Evolutionary conservation across 2,888 invertebrate genomes (phyloP).

Genomic region (Odontocolon sp.): DNA sequence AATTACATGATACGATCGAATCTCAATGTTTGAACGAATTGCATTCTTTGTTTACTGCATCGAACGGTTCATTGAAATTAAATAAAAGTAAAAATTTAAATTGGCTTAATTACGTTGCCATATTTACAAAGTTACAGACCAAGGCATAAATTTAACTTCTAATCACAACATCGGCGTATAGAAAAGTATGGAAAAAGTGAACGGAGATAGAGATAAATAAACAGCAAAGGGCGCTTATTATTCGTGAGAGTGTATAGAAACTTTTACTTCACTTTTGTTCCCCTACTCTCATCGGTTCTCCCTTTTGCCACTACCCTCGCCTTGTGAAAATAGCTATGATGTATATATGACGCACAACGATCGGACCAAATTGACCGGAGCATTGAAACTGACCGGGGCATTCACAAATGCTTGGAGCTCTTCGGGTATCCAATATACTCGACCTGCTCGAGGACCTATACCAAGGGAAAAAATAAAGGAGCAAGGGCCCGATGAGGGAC

Average conservation of each 20-base stretch:
- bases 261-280: slow-evolving; percentile 4
- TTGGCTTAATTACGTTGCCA: too few relatives aligned
- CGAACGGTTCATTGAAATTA: too few relatives aligned
- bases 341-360: too few relatives aligned
- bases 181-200: background rate
- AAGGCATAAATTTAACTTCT: too few relatives aligned
- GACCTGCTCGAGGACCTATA: slow-evolving; percentile 19
- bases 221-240: background rate
- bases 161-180: background rate
- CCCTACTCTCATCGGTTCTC: background rate
- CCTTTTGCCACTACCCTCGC: background rate
- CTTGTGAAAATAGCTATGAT: too few relatives aligned
- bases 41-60: background rate
- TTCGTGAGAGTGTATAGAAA: slow-evolving; percentile 4
- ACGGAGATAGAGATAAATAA: too few relatives aligned
- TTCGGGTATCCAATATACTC: slow-evolving; percentile 53
- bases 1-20: background rate
- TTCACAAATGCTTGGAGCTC: slow-evolving; percentile 54
- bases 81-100: too few relatives aligned
- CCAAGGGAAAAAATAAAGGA: slow-evolving; percentile 2
- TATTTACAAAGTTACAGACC: too few relatives aligned
- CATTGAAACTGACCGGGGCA: slow-evolving; percentile 48
- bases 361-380: slow-evolving; percentile 28
- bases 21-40: slow-evolving; percentile 14
- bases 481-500: background rate